Evolutionary conservation across 2,888 invertebrate species (phyloP).

Genomic region (Chirona hameri): DNA sequence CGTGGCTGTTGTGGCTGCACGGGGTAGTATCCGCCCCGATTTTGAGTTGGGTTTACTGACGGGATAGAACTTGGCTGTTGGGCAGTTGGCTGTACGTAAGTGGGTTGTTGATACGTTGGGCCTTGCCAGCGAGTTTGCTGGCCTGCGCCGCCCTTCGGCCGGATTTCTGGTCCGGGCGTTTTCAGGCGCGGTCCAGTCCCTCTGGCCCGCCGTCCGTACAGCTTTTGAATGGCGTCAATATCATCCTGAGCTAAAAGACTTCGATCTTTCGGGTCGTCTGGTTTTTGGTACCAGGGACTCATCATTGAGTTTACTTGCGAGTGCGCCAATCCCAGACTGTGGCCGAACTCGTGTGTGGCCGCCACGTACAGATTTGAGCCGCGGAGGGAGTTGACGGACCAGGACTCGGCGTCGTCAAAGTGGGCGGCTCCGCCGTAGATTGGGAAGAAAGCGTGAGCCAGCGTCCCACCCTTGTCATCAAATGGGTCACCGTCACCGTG

Average conservation of each 20-base stretch:
- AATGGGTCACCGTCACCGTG: slow-evolving; percentile 96
- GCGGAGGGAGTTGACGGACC: slow-evolving; percentile 67
- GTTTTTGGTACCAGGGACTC: slow-evolving; percentile 83
- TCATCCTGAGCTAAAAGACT: not conserved
- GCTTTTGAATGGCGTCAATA: not conserved
- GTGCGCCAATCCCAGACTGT: slow-evolving; percentile 92
- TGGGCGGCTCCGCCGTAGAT: slow-evolving; percentile 96
- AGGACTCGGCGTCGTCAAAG: slow-evolving; percentile 92
- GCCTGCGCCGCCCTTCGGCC: too few species aligned
- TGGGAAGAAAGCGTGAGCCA: slow-evolving; percentile 95
- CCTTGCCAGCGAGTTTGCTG: too few species aligned
- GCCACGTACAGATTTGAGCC: slow-evolving; percentile 90
- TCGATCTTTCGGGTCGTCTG: not conserved
- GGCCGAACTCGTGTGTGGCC: slow-evolving; percentile 96
- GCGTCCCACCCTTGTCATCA: slow-evolving; percentile 87
- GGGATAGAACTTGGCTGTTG: too few species aligned
- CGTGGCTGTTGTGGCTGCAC: not conserved
- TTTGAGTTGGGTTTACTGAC: too few species aligned
- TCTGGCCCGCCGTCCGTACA: not conserved
- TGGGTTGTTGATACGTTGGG: too few species aligned
- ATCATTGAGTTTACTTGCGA: slow-evolving; percentile 87
- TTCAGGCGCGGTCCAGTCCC: too few species aligned
- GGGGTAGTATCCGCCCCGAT: not conserved
- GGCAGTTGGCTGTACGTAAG: too few species aligned
- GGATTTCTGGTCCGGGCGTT: too few species aligned